phyloP scores from a whole-genome alignment of 2,888 invertebrate genomes.

The Scelioninae gen. 1 region DNA sequence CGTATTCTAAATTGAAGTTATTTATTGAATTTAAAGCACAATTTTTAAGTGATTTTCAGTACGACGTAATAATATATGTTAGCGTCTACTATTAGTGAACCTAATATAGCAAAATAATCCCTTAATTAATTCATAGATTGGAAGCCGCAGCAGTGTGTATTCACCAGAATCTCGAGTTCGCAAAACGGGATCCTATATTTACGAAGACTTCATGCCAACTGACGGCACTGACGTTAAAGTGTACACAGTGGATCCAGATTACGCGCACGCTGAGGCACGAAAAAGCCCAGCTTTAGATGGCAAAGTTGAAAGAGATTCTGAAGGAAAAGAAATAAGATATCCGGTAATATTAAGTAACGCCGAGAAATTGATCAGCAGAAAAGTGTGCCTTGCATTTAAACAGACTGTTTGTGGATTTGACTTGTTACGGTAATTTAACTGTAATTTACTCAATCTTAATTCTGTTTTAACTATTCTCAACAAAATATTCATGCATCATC shows the following conservation, averaged over 20 bases:
- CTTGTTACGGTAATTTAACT: slow-evolving; percentile 88
- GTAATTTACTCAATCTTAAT: too few species aligned
- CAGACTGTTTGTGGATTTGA: slow-evolving; percentile 99
- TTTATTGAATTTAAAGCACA: too few species aligned
- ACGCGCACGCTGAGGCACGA: slow-evolving; percentile 99
- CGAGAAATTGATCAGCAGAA: slow-evolving; percentile 98
- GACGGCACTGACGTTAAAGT: slow-evolving; percentile 94
- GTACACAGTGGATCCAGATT: slow-evolving; percentile 99
- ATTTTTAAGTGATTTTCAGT: too few species aligned
- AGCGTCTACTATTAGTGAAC: too few species aligned
- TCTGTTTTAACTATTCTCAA: neutral
- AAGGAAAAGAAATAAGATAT: slow-evolving; percentile 99
- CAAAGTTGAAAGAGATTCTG: slow-evolving; percentile 98
- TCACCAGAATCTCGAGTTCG: slow-evolving; percentile 98
- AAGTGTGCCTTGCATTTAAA: slow-evolving; percentile 97
- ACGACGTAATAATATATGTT: too few species aligned
- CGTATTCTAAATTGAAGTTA: too few species aligned
- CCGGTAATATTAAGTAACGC: slow-evolving; percentile 98
- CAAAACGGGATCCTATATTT: slow-evolving; percentile 99
- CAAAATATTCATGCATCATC: too few species aligned
- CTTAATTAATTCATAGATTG: slow-evolving; percentile 88
- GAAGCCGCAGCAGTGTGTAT: slow-evolving; percentile 99
- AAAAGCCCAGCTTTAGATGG: slow-evolving; percentile 99
- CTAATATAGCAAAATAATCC: too few species aligned
- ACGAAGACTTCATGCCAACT: slow-evolving; percentile 99